These are phyloP conservation scores for Amorpha juglandis DNA, from an alignment of 2,888 invertebrate species.

Conservation along the genomic window DNA sequence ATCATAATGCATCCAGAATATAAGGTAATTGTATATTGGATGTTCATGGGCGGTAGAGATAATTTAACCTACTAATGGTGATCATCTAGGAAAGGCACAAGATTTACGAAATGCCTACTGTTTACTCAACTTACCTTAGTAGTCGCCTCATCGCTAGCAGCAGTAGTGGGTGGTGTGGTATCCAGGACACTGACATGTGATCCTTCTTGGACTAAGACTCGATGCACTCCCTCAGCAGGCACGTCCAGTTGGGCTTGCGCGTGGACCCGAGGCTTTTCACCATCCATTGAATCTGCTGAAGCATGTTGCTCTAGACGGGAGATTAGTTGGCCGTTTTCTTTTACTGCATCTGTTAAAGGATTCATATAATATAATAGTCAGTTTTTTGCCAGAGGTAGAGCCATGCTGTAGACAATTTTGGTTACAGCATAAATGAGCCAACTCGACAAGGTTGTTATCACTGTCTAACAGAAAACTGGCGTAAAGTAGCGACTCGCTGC, in stretches of 20 bases:
- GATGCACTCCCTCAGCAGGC: slow-evolving; percentile 83
- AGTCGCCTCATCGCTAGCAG: slow-evolving; percentile 65
- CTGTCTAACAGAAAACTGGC: too few relatives aligned
- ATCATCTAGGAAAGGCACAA: too few relatives aligned
- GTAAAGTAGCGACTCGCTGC: too few relatives aligned
- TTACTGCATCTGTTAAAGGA: slow-evolving; percentile 60
- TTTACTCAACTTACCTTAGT: slow-evolving; percentile 60
- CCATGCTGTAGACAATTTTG: too few relatives aligned
- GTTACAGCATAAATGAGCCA: too few relatives aligned
- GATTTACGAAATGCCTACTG: not conserved
- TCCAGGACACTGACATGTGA: slow-evolving; percentile 65
- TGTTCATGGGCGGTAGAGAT: too few relatives aligned
- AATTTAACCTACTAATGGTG: too few relatives aligned
- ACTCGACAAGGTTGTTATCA: too few relatives aligned
- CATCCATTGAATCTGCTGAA: slow-evolving; percentile 64
- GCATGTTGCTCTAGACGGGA: slow-evolving; percentile 73
- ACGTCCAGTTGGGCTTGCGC: slow-evolving; percentile 83
- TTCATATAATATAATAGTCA: not conserved
- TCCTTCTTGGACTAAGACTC: slow-evolving; percentile 76
- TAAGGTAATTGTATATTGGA: too few relatives aligned
- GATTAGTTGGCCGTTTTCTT: slow-evolving; percentile 69
- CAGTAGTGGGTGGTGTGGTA: slow-evolving; percentile 53
- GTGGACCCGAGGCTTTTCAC: slow-evolving; percentile 72
- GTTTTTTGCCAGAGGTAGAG: too few relatives aligned
- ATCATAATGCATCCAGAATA: too few relatives aligned